phyloP scores from a whole-genome alignment of 2,113 vertebrate species.

The Stomatorhinus ivindoensis region DNA sequence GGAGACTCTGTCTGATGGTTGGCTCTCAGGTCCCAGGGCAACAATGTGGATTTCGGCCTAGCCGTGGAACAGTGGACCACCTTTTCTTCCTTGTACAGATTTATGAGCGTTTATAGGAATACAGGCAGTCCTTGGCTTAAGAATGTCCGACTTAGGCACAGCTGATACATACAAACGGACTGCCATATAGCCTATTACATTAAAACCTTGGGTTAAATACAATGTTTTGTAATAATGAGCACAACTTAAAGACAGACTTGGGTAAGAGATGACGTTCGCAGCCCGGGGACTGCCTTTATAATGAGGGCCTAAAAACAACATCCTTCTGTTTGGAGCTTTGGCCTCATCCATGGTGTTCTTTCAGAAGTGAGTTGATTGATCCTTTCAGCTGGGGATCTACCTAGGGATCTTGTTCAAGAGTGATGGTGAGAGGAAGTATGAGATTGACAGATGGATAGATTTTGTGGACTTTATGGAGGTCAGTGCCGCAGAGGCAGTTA shows the following conservation, averaged over 20 bases:
- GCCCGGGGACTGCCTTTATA: too few relatives aligned
- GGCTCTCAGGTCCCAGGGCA: neutral
- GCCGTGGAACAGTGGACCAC: neutral
- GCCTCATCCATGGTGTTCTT: neutral
- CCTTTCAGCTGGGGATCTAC: neutral
- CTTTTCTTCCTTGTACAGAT: neutral
- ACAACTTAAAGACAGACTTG: too few relatives aligned
- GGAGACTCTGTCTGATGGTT: neutral
- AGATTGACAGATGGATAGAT: neutral
- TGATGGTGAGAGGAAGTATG: neutral
- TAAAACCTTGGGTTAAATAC: too few relatives aligned
- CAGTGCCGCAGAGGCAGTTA: neutral
- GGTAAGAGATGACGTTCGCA: too few relatives aligned
- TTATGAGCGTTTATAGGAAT: neutral
- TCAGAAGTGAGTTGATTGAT: neutral
- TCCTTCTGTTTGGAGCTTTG: neutral
- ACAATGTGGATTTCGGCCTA: neutral
- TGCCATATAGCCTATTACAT: too few relatives aligned
- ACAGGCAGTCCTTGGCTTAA: too few relatives aligned
- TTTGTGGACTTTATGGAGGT: neutral
- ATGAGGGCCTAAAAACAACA: neutral
- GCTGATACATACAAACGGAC: too few relatives aligned
- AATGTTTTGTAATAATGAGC: too few relatives aligned
- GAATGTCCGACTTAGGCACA: too few relatives aligned
- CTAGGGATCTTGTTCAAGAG: neutral